Conservation (phyloP, 2,797 vertebrate species). For the Catharus ustulatus region DNA sequence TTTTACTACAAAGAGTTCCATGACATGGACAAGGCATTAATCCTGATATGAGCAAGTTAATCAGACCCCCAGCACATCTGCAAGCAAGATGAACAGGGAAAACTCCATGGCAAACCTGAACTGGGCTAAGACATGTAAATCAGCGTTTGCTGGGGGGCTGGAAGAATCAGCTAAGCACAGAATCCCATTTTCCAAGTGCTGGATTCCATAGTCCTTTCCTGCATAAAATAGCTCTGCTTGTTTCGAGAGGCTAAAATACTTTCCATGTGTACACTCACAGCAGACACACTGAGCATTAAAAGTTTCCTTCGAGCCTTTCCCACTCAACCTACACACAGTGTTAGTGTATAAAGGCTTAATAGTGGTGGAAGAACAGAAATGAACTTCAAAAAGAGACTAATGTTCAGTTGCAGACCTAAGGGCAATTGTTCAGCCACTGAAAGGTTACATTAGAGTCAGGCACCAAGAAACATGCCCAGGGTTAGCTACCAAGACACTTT, state of each 20-base stretch:
- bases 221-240: neutral
- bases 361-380: neutral
- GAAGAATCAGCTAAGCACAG: neutral
- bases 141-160: neutral
- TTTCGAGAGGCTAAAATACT: neutral
- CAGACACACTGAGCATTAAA: neutral
- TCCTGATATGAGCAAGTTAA: neutral
- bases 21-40: neutral
- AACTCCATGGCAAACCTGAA: neutral
- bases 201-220: neutral
- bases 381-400: neutral
- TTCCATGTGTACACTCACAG: neutral
- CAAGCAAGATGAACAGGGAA: neutral
- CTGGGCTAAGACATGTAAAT: neutral
- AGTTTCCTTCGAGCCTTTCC: neutral
- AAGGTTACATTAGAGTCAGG: no score
- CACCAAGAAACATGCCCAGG: neutral
- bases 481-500: neutral
- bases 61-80: neutral
- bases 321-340: neutral
- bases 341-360: neutral
- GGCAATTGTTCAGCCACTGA: neutral
- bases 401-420: neutral
- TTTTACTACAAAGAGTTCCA: neutral
- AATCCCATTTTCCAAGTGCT: neutral